These are phyloP conservation scores for Chrysolina haemoptera DNA, from an alignment of 2,888 invertebrate species.

Conservation along the genomic window DNA sequence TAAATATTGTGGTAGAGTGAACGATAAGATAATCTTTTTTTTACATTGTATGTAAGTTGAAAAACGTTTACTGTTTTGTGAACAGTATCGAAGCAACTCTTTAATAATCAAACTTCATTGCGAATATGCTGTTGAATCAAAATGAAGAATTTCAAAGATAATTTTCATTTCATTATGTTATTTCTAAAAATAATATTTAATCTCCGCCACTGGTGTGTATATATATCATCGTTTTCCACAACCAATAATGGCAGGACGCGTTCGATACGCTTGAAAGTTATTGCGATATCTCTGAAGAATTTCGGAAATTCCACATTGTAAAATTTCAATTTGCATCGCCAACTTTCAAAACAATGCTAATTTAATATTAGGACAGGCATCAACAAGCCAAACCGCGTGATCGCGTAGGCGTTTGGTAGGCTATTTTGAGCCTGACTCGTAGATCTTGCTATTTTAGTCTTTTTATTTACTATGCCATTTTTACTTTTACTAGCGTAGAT, in stretches of 20 bases:
- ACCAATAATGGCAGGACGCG: conserved; percentile 38
- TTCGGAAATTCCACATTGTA: conserved; percentile 54
- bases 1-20: no score
- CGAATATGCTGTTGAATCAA: no score
- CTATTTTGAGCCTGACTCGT: conserved; percentile 48
- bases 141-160: no score
- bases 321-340: conserved; percentile 46
- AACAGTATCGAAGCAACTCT: no score
- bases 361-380: conserved; percentile 47
- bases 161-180: background rate
- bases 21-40: no score
- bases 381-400: conserved; percentile 53
- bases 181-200: background rate
- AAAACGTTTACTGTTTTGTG: no score
- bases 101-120: no score
- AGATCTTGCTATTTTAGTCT: conserved; percentile 16
- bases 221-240: conserved; percentile 1
- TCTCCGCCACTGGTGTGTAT: background rate
- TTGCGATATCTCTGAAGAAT: conserved; percentile 51
- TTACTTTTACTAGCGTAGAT: conserved; percentile 31
- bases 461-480: conserved; percentile 37
- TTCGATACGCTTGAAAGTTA: conserved; percentile 39
- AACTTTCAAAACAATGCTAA: conserved; percentile 43
- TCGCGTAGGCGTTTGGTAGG: conserved; percentile 58
- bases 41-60: no score